Evolutionary conservation across 2,797 vertebrate species (phyloP).

Genomic region (Cichlasoma orientale): DNA sequence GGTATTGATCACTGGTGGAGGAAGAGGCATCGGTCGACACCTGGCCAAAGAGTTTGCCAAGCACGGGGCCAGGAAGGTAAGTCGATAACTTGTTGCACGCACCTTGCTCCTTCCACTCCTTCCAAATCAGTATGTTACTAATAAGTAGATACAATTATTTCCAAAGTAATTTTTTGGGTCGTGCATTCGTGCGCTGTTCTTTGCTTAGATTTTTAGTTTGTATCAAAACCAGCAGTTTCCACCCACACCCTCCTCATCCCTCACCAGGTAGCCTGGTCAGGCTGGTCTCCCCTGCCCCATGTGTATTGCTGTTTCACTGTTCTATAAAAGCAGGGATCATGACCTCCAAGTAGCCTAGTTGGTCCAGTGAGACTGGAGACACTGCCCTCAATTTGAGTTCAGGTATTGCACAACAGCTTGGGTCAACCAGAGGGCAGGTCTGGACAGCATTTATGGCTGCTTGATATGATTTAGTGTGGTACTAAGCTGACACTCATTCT

Average conservation of each 20-base stretch:
- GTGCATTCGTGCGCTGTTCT: neutral
- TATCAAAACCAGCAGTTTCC: neutral
- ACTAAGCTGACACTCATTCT: slow-evolving; percentile 31
- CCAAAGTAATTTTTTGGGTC: neutral
- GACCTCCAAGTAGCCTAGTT: slow-evolving; percentile 53
- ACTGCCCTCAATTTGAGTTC: slow-evolving; percentile 62
- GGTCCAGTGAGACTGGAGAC: slow-evolving; percentile 60
- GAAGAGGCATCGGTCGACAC: slow-evolving; percentile 95
- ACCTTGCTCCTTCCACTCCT: neutral
- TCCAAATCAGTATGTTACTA: neutral
- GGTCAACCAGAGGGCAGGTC: slow-evolving; percentile 73
- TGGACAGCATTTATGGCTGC: slow-evolving; percentile 40
- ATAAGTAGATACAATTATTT: neutral
- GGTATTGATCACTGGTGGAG: slow-evolving; percentile 96
- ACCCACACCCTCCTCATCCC: neutral
- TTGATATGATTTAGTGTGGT: slow-evolving; percentile 52
- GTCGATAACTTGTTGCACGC: slow-evolving; percentile 38
- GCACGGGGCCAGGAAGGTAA: slow-evolving; percentile 93
- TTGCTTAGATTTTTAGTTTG: neutral
- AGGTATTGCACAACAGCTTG: slow-evolving; percentile 70
- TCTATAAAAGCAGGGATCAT: slow-evolving; percentile 53
- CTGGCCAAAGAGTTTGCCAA: slow-evolving; percentile 92
- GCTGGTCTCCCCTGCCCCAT: slow-evolving; percentile 15
- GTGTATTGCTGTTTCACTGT: slow-evolving; percentile 45
- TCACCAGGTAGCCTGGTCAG: slow-evolving; percentile 30